Conservation (phyloP, 1,140 invertebrate genomes). For the Saccostrea cuccullata region DNA sequence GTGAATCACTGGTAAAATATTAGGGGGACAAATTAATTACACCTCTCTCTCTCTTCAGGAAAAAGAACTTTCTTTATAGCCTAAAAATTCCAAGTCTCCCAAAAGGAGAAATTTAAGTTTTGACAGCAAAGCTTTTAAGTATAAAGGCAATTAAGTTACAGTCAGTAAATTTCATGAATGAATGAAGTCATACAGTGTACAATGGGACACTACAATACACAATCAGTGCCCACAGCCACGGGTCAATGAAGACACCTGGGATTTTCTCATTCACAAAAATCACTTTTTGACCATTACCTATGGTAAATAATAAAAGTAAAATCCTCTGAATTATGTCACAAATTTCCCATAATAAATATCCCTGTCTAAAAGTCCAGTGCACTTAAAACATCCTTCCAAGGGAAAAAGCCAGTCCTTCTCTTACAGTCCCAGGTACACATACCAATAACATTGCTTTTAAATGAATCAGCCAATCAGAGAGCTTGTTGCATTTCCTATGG, state of each 20-base stretch:
- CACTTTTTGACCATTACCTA: slow-evolving; percentile 6
- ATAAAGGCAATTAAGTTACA: slow-evolving; percentile 35
- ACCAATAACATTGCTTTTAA: slow-evolving; percentile 9
- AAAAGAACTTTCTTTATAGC: slow-evolving; percentile 1
- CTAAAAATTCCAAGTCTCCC: background rate
- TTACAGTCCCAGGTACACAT: slow-evolving; percentile 20
- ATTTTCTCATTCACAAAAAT: slow-evolving; percentile 11
- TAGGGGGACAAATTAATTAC: slow-evolving; percentile 12
- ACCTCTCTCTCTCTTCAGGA: background rate
- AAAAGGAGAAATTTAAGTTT: slow-evolving; percentile 6
- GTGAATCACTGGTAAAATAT: slow-evolving; percentile 7
- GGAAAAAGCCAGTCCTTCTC: background rate
- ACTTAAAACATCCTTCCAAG: slow-evolving; percentile 13
- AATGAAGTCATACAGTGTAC: slow-evolving; percentile 13
- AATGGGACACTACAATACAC: slow-evolving; percentile 32
- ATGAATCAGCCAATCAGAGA: slow-evolving; percentile 33
- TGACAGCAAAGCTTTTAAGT: background rate
- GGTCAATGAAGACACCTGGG: slow-evolving; percentile 15
- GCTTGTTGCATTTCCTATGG: slow-evolving; percentile 16
- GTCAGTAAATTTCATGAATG: slow-evolving; percentile 37
- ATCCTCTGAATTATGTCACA: slow-evolving; percentile 27
- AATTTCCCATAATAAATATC: background rate
- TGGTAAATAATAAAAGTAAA: slow-evolving; percentile 6
- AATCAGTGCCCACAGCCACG: background rate
- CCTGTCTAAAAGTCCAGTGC: background rate